phyloP scores from a whole-genome alignment of 2,113 vertebrate species.

The Telmatochromis sp. region DNA sequence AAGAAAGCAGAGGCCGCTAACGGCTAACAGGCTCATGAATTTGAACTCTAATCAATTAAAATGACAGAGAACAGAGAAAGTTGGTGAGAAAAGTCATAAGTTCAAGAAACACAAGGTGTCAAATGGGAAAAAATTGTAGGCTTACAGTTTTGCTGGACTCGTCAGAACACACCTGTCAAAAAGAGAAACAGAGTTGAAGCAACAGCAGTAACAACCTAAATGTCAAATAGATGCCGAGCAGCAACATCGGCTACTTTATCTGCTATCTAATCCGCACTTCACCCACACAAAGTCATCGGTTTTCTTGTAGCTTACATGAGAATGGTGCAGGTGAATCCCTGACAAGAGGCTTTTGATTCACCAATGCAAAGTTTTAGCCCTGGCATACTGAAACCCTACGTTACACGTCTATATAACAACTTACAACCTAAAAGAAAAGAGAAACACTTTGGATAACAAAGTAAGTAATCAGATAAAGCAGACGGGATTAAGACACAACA shows the following conservation, averaged over 20 bases:
- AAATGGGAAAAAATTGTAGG: neutral
- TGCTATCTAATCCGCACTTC: neutral
- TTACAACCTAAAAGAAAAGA: neutral
- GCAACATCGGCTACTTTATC: neutral
- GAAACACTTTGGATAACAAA: neutral
- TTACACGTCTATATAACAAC: neutral
- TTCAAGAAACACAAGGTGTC: neutral
- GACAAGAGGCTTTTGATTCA: neutral
- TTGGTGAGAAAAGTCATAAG: neutral
- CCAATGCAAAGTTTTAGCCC: neutral
- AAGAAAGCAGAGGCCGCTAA: neutral
- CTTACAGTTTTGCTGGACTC: conserved; percentile 10
- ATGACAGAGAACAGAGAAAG: neutral
- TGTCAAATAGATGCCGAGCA: neutral
- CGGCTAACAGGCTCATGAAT: neutral
- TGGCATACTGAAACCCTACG: neutral
- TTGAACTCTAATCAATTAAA: neutral
- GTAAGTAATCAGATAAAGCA: neutral
- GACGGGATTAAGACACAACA: neutral
- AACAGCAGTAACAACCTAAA: neutral
- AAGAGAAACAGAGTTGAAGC: neutral
- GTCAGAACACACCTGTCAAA: neutral
- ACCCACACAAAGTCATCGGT: neutral
- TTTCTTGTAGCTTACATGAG: neutral
- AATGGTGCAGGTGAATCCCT: neutral